Evolutionary conservation across 2,113 vertebrate genomes (phyloP).

Genomic region (Grus americana): DNA sequence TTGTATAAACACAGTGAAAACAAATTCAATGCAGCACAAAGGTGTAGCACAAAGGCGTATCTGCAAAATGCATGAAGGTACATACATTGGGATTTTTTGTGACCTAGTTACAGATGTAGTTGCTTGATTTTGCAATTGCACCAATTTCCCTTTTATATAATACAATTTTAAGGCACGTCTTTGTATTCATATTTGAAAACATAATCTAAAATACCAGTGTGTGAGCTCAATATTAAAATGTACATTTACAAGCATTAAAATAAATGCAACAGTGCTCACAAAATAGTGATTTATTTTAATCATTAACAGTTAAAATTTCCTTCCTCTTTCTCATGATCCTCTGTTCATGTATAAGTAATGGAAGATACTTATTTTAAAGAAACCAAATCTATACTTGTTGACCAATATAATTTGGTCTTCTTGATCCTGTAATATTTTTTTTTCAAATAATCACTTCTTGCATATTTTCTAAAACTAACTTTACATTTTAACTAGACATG

Average conservation of each 20-base stretch:
- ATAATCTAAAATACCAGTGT: background rate
- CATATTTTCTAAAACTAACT: constrained; percentile 39
- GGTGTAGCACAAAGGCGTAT: background rate
- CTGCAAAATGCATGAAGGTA: background rate
- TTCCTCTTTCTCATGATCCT: background rate
- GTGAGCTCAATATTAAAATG: background rate
- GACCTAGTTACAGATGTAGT: background rate
- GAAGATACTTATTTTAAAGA: constrained; percentile 12
- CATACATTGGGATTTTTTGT: background rate
- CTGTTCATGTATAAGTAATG: background rate
- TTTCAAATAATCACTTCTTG: constrained; percentile 44
- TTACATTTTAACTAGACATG: constrained; percentile 46
- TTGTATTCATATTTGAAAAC: background rate
- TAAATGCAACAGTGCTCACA: background rate
- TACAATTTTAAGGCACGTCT: background rate
- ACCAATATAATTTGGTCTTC: constrained; percentile 6
- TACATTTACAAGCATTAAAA: background rate
- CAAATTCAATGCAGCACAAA: background rate
- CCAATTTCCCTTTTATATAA: background rate
- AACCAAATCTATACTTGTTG: constrained; percentile 8
- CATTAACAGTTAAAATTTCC: background rate
- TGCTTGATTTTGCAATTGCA: background rate
- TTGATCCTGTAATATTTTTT: background rate
- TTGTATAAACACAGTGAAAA: background rate
- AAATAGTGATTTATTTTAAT: constrained; percentile 23